Percentiles rank a stretch among this genome's conserved stretches.
Evolutionary conservation across 2,888 invertebrate genomes (phyloP).

Genomic region (Tholera decimalis): DNA sequence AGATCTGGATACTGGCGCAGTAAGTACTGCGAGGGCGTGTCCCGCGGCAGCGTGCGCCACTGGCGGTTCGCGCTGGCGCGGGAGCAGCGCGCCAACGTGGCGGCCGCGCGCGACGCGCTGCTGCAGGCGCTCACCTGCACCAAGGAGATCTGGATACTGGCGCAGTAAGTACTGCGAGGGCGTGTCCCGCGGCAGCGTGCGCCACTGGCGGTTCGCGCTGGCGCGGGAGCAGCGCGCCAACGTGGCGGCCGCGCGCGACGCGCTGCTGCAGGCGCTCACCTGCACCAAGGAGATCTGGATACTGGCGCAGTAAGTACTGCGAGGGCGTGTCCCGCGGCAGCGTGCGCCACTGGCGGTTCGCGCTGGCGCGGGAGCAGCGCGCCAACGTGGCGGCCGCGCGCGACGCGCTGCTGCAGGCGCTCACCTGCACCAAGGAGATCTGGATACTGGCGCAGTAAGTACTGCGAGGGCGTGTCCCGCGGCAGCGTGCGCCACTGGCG

Average conservation of each 20-base stretch:
- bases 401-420: slow-evolving; percentile 91
- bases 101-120: slow-evolving; percentile 93
- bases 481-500: too few species aligned
- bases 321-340: slow-evolving; percentile 93
- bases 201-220: too few species aligned
- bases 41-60: slow-evolving; percentile 92
- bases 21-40: slow-evolving; percentile 94
- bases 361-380: slow-evolving; percentile 92
- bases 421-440: slow-evolving; percentile 93
- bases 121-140: slow-evolving; percentile 94
- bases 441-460: slow-evolving; percentile 89
- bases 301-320: slow-evolving; percentile 94
- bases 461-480: not conserved
- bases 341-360: slow-evolving; percentile 94
- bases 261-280: too few species aligned
- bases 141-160: slow-evolving; percentile 91
- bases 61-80: slow-evolving; percentile 95
- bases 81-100: slow-evolving; percentile 92
- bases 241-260: too few species aligned
- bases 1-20: slow-evolving; percentile 92
- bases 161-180: slow-evolving; percentile 83
- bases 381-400: slow-evolving; percentile 94
- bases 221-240: too few species aligned
- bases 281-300: slow-evolving; percentile 69
- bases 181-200: too few species aligned